Percentiles rank a stretch among this genome's conserved stretches.
phyloP scores from a whole-genome alignment of 2,797 vertebrate species.

The Falco concolor region DNA sequence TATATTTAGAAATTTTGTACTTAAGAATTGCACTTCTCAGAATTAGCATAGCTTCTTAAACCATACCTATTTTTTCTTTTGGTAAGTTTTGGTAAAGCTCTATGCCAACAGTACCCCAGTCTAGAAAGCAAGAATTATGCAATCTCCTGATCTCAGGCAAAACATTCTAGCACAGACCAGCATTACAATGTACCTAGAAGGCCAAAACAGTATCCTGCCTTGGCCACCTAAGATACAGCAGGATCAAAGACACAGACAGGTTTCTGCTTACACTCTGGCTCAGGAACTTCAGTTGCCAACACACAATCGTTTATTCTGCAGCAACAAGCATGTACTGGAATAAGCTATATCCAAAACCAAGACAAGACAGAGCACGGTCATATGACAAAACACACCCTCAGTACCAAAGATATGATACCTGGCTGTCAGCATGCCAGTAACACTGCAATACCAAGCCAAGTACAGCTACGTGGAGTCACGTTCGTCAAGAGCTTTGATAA shows the following conservation, averaged over 20 bases:
- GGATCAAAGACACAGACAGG: not conserved
- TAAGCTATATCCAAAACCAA: not conserved
- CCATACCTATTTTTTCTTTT: not conserved
- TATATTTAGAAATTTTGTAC: not conserved
- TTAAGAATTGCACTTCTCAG: not conserved
- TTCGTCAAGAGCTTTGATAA: not conserved
- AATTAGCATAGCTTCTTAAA: not conserved
- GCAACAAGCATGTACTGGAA: not conserved
- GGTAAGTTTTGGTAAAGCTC: not conserved
- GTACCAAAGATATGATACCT: not conserved
- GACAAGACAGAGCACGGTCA: rapidly evolving
- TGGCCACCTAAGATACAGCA: not conserved
- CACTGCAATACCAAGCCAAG: not conserved
- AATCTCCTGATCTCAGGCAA: not conserved
- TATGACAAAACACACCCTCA: not conserved
- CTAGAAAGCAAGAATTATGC: not conserved
- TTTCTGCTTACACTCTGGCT: not conserved
- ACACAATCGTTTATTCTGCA: not conserved
- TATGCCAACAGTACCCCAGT: not conserved
- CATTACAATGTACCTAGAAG: not conserved
- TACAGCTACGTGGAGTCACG: not conserved
- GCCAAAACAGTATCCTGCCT: not conserved
- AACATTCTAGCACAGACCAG: not conserved
- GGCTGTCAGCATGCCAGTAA: not conserved
- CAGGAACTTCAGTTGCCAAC: not conserved